phyloP scores from a whole-genome alignment of 2,797 vertebrate species.

The Labroides dimidiatus region DNA sequence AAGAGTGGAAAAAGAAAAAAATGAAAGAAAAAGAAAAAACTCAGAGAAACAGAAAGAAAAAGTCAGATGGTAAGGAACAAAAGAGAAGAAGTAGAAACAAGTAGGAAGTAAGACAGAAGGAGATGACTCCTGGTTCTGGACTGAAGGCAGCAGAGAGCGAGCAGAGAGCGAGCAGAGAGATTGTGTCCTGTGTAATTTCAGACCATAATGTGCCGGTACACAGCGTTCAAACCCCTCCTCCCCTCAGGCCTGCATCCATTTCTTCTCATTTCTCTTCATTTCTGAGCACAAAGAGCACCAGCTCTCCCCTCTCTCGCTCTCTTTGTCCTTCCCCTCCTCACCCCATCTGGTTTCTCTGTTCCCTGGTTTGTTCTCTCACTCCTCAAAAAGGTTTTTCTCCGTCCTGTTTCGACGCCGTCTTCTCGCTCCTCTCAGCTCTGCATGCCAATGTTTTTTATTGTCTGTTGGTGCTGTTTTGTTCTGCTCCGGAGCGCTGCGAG shows the following conservation, averaged over 20 bases:
- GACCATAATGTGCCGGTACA: constrained; percentile 58
- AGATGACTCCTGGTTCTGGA: constrained; percentile 34
- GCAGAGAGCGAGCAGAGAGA: constrained; percentile 41
- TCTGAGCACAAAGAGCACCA: constrained; percentile 39
- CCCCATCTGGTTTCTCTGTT: neutral
- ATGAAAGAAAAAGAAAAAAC: no score
- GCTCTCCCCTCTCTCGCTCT: neutral
- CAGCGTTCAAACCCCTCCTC: constrained; percentile 45
- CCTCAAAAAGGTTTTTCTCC: neutral
- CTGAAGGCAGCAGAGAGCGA: constrained; percentile 35
- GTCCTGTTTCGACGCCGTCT: constrained; percentile 1
- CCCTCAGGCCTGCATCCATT: constrained; percentile 42
- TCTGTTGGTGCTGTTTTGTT: constrained; percentile 15
- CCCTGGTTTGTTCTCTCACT: constrained; percentile 15
- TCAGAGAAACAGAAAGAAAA: neutral
- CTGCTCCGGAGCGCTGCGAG: neutral
- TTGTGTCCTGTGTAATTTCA: constrained; percentile 62
- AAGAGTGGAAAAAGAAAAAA: no score
- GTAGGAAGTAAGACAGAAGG: neutral
- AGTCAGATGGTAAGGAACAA: neutral
- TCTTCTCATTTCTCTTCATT: constrained; percentile 52
- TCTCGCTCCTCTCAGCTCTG: neutral
- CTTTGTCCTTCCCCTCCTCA: neutral
- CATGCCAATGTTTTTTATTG: constrained; percentile 3
- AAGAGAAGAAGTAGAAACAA: neutral